Evolutionary conservation across 2,888 invertebrate species (phyloP).

Genomic region (Monoplex corrugatus): DNA sequence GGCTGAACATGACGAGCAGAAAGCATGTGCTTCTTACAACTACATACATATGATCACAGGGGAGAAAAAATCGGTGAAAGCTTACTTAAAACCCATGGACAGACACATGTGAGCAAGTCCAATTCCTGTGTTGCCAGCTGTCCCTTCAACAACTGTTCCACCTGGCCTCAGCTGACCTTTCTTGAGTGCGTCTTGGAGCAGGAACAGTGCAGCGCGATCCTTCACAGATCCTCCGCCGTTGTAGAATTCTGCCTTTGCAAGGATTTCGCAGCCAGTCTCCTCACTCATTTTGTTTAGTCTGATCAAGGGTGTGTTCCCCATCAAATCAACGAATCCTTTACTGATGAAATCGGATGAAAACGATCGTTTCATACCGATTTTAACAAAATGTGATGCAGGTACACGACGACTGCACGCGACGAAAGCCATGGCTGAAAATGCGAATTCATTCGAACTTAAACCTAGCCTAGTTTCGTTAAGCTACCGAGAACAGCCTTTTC

Average conservation of each 20-base stretch:
- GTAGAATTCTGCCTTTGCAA: conserved; percentile 81
- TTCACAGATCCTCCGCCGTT: conserved; percentile 81
- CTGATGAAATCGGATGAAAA: conserved; percentile 67
- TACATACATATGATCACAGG: too few species aligned
- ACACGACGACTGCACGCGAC: conserved; percentile 39
- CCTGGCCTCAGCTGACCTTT: conserved; percentile 77
- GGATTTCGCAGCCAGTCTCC: conserved; percentile 81
- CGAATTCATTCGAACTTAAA: not conserved
- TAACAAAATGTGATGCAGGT: not conserved
- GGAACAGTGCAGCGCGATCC: conserved; percentile 80
- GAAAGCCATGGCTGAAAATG: conserved; percentile 26
- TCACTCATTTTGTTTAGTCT: conserved; percentile 78
- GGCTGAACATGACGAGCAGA: too few species aligned
- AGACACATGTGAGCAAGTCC: conserved; percentile 81
- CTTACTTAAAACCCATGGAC: conserved; percentile 77
- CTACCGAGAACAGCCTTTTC: not conserved
- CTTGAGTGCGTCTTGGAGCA: conserved; percentile 79
- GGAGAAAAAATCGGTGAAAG: too few species aligned
- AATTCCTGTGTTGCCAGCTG: conserved; percentile 82
- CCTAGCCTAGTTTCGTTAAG: not conserved
- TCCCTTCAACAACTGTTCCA: conserved; percentile 81
- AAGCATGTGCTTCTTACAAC: too few species aligned
- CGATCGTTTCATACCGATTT: not conserved
- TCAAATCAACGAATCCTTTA: conserved; percentile 77
- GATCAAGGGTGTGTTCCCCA: conserved; percentile 79